A percentile compares a stretch with the other conserved stretches of the same genome.
Evolutionary conservation across 2,888 invertebrate species (phyloP).

Genomic region (Alsophila aescularia): DNA sequence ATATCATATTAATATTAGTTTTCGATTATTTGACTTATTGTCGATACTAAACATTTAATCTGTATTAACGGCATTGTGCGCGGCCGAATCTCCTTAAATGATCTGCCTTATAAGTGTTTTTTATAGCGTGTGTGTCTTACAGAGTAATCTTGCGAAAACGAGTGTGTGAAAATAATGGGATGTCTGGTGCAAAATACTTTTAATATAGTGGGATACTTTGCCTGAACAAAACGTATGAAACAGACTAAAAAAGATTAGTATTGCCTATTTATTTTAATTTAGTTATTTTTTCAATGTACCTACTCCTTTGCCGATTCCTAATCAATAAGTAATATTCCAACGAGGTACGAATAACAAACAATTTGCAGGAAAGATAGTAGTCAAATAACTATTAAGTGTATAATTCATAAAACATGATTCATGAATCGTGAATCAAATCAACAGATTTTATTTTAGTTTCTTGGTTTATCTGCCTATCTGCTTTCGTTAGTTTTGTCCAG

Average conservation of each 20-base stretch:
- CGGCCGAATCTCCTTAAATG: constrained; percentile 66
- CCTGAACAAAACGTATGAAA: constrained; percentile 50
- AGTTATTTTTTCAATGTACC: too few relatives aligned
- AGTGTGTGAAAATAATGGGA: constrained; percentile 47
- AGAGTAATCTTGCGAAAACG: constrained; percentile 48
- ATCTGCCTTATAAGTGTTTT: constrained; percentile 83
- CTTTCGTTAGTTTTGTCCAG: constrained; percentile 3
- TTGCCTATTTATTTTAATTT: too few relatives aligned
- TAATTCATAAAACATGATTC: too few relatives aligned
- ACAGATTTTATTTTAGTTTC: too few relatives aligned
- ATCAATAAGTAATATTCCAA: too few relatives aligned
- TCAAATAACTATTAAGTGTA: too few relatives aligned
- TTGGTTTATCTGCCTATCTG: too few relatives aligned
- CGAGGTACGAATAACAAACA: too few relatives aligned
- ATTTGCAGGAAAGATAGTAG: too few relatives aligned
- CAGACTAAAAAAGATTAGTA: background rate
- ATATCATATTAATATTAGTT: background rate
- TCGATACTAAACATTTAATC: background rate
- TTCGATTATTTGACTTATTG: too few relatives aligned
- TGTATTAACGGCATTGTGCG: constrained; percentile 47
- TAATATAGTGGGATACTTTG: constrained; percentile 11
- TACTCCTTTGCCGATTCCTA: too few relatives aligned
- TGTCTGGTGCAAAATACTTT: constrained; percentile 30
- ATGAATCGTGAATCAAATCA: too few relatives aligned
- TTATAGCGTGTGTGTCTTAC: constrained; percentile 65